Evolutionary conservation across 2,888 invertebrate genomes (phyloP).

Genomic region (Rhyacophila evoluta): DNA sequence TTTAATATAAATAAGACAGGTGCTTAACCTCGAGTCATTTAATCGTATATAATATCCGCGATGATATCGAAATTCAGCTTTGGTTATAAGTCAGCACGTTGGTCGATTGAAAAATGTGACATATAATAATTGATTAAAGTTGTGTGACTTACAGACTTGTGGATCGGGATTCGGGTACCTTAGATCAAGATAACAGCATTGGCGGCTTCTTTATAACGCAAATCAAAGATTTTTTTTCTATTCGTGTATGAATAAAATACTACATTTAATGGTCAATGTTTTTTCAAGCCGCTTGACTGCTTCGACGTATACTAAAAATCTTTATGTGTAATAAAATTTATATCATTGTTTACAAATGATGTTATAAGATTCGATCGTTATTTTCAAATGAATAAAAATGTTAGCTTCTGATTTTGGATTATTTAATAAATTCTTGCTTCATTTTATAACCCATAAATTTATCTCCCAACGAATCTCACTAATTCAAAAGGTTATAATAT

Average conservation of each 20-base stretch:
- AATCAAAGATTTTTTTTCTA: constrained; percentile 11
- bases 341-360: constrained; percentile 22
- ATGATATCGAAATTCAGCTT: not conserved
- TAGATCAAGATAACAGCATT: constrained; percentile 1
- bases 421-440: not conserved
- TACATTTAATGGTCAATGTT: constrained; percentile 22
- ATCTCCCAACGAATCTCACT: not conserved
- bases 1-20: too few relatives aligned
- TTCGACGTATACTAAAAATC: constrained; percentile 17
- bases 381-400: not conserved
- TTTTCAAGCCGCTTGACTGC: constrained; percentile 10
- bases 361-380: constrained; percentile 10
- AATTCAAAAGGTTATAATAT: too few relatives aligned
- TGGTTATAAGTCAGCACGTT: not conserved
- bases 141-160: constrained; percentile 48
- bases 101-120: constrained; percentile 6
- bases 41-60: not conserved
- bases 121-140: constrained; percentile 48
- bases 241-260: constrained; percentile 22
- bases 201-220: constrained; percentile 35
- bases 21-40: not conserved
- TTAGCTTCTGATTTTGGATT: constrained; percentile 16
- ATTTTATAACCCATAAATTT: not conserved
- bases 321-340: constrained; percentile 24
- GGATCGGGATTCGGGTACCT: not conserved